phyloP scores from a whole-genome alignment of 2,113 vertebrate genomes.

The Ginglymostoma cirratum region DNA sequence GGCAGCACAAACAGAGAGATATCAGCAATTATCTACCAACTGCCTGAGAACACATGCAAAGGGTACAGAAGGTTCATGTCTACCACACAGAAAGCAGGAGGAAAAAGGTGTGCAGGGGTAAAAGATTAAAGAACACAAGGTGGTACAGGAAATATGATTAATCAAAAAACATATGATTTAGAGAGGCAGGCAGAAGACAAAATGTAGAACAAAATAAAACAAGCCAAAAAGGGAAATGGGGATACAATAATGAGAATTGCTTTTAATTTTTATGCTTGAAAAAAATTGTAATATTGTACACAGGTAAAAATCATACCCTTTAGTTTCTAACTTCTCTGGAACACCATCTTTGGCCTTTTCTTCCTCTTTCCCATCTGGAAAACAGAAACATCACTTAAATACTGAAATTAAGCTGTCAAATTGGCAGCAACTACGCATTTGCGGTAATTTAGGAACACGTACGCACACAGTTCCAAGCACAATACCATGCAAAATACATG shows the following conservation, averaged over 20 bases:
- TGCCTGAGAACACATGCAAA: neutral
- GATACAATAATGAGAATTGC: neutral
- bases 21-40: neutral
- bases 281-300: neutral
- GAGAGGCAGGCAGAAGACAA: neutral
- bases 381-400: neutral
- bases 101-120: neutral
- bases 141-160: neutral
- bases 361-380: constrained; percentile 63
- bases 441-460: too few relatives aligned
- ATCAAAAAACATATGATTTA: neutral
- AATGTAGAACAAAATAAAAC: neutral
- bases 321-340: constrained; percentile 61
- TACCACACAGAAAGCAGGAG: neutral
- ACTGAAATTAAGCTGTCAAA: neutral
- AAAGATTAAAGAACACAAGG: neutral
- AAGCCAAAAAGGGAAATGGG: neutral
- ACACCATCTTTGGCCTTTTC: constrained; percentile 62
- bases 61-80: neutral
- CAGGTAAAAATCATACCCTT: constrained; percentile 53
- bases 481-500: too few relatives aligned
- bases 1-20: neutral
- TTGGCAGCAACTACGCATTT: too few relatives aligned
- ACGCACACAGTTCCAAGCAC: too few relatives aligned
- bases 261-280: neutral